phyloP scores from a whole-genome alignment of 1,140 invertebrate genomes.

The Hyphantria cunea region DNA sequence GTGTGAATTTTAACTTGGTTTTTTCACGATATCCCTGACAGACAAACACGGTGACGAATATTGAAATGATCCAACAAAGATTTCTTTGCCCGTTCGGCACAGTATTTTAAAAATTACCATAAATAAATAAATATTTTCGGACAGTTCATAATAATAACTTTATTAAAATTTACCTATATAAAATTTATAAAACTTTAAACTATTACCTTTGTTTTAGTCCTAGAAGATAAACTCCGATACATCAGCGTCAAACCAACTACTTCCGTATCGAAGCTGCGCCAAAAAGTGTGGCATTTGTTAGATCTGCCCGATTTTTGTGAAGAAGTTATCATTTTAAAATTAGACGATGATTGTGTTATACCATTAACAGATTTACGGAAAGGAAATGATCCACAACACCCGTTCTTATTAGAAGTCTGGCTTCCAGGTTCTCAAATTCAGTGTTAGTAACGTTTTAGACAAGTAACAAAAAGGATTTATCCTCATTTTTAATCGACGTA shows the following conservation, averaged over 20 bases:
- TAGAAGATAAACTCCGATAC: constrained; percentile 60
- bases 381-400: constrained; percentile 66
- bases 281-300: constrained; percentile 69
- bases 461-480: no score
- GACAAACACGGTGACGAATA: no score
- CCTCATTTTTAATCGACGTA: no score
- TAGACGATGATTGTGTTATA: constrained; percentile 50
- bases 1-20: no score
- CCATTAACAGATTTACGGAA: constrained; percentile 58
- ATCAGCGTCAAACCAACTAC: constrained; percentile 60
- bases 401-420: constrained; percentile 71
- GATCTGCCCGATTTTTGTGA: constrained; percentile 73
- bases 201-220: constrained; percentile 36
- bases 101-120: no score
- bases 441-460: constrained; percentile 38
- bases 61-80: no score
- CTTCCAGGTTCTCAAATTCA: constrained; percentile 39
- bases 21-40: no score
- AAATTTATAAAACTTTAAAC: no score
- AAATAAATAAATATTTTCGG: no score
- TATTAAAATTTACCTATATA: no score
- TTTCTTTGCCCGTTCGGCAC: no score
- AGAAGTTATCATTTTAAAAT: constrained; percentile 63
- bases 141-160: no score
- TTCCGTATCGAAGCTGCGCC: constrained; percentile 56